Base-by-base conservation (phyloP, 2,113 vertebrate species). In the Loxodonta africana region DNA sequence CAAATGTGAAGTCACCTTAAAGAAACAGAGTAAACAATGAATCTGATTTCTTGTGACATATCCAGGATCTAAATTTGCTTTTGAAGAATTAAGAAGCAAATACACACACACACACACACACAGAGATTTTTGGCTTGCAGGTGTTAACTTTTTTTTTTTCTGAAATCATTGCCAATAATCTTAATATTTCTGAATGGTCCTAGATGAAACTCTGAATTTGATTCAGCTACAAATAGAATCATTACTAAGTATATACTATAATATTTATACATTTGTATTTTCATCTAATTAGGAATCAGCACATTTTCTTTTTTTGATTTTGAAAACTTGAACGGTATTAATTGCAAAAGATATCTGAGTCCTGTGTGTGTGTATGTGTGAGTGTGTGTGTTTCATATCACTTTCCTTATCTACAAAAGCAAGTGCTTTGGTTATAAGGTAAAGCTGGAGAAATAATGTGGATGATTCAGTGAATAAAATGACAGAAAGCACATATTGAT, bases 371-470 rank as follows among this genome's bases (percentile, higher is more conserved):
- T 71, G 6, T 65, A 18, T 91, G 53, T 67, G 20, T 51, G 1
- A 37, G 2, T 11, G 20, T 37, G 5, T 33, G 20, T 25, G 2
- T 4, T 6, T 71, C 30, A 53, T 37, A 8, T 2, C 30, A 25
- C 12, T 76, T 88, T 73, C 53, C 25, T 60, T 71, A 46, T 53
- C 88, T 94, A 48, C 6, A 30, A 84, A 96, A 96, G 67, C 77
- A 83, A 88, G 26, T 30, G 2, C n/a, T 81, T 87, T 69, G 2
- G 3, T 80, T 76, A 51, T 18, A 81, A 74, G 33, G 23, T 5
- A 88, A 80, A 46, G 21, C 0, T 37, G 48, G 20, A 81, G 28
- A 84, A 51, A 91, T 4, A 71, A 17, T 73, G 8, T 6, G 28
- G 33, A 10, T 81, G 53, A 84, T 46, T 88, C 46, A 86, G 12